Evolutionary conservation across 2,797 vertebrate species (phyloP).

Genomic region (Natrix natrix): DNA sequence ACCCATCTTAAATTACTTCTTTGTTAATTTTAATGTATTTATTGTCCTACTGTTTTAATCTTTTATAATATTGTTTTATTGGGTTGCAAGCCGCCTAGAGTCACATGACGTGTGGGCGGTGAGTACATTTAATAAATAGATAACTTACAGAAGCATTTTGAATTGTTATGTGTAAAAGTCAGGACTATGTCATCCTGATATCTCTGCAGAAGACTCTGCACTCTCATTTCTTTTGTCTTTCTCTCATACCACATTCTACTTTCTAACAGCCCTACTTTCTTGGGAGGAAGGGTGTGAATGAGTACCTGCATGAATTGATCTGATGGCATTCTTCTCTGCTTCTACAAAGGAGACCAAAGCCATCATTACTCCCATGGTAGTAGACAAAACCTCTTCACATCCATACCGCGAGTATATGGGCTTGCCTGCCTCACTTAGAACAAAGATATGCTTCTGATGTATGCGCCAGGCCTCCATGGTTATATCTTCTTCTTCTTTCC

Average conservation of each 20-base stretch:
- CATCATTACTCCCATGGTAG: slow-evolving; percentile 98
- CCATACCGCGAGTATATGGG: slow-evolving; percentile 95
- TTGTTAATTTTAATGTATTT: not conserved
- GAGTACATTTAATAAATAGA: not conserved
- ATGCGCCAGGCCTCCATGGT: slow-evolving; percentile 85
- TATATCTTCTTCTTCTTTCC: slow-evolving; percentile 84
- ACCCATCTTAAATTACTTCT: not conserved
- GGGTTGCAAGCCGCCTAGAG: not conserved
- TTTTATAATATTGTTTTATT: not conserved
- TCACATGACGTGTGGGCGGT: not conserved
- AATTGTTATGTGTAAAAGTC: not conserved
- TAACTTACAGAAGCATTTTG: not conserved
- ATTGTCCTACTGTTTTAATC: not conserved
- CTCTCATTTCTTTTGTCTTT: not conserved
- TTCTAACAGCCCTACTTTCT: not conserved
- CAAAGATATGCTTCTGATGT: slow-evolving; percentile 93
- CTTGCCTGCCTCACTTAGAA: slow-evolving; percentile 95
- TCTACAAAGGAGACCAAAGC: slow-evolving; percentile 95
- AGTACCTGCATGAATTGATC: slow-evolving; percentile 94
- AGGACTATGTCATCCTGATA: not conserved
- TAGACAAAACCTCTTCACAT: slow-evolving; percentile 94
- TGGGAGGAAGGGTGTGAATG: not conserved
- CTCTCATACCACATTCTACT: not conserved
- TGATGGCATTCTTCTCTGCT: slow-evolving; percentile 89
- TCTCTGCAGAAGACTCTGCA: too few relatives aligned